phyloP scores from a whole-genome alignment of 2,888 invertebrate species.

The Rhagophthalmus giganteus region DNA sequence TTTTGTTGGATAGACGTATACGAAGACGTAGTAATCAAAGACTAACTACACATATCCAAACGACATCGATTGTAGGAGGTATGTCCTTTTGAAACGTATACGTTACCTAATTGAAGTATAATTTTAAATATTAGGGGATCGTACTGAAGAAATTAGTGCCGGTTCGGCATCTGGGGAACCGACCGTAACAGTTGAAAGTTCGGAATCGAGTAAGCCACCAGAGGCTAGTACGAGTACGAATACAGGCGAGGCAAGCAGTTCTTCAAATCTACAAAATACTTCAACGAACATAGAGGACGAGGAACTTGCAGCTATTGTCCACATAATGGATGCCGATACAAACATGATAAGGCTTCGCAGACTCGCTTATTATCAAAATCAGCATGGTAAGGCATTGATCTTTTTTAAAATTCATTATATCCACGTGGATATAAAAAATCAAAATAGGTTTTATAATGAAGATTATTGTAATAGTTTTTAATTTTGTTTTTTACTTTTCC shows the following conservation, averaged over 20 bases:
- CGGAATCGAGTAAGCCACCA: constrained; percentile 17
- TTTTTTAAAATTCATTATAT: no score
- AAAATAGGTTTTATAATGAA: no score
- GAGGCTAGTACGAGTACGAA: constrained; percentile 33
- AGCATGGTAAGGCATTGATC: constrained; percentile 17
- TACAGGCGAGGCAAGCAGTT: background rate
- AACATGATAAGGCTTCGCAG: constrained; percentile 52
- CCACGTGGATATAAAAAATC: no score
- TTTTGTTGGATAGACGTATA: constrained; percentile 63
- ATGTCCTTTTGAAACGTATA: no score
- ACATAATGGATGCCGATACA: constrained; percentile 63
- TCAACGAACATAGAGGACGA: constrained; percentile 27
- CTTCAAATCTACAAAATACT: background rate
- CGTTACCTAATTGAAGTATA: no score
- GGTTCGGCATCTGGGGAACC: no score
- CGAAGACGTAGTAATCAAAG: constrained; percentile 52
- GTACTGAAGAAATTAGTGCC: no score
- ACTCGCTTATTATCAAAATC: constrained; percentile 49
- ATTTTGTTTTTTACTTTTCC: no score
- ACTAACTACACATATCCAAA: constrained; percentile 50
- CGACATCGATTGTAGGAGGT: constrained; percentile 48
- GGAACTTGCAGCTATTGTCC: constrained; percentile 59
- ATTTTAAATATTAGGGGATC: no score
- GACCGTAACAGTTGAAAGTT: no score
- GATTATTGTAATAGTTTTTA: no score